Evolutionary conservation across 2,888 invertebrate species (phyloP).

Genomic region (Lacanobia oleracea): DNA sequence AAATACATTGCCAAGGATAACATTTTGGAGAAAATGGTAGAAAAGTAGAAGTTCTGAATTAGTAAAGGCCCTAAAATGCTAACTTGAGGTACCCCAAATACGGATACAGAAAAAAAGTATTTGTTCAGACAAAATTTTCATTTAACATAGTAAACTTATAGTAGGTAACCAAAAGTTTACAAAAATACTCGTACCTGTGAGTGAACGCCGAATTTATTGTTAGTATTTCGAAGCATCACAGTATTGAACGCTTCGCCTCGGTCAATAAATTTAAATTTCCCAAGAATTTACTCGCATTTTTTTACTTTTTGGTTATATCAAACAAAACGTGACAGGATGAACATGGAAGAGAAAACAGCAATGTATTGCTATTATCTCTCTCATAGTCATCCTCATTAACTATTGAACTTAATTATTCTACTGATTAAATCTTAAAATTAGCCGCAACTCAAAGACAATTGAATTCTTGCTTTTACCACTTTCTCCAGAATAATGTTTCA

Average conservation of each 20-base stretch:
- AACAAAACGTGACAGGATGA: too few species aligned
- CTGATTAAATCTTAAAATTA: too few species aligned
- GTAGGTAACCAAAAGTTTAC: neutral
- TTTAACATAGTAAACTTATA: neutral
- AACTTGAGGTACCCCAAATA: constrained; percentile 15
- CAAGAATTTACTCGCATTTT: too few species aligned
- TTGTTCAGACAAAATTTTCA: too few species aligned
- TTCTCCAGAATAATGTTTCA: constrained; percentile 23
- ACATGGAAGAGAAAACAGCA: too few species aligned
- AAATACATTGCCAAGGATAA: constrained; percentile 46
- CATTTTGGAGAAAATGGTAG: constrained; percentile 53
- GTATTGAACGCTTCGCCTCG: neutral
- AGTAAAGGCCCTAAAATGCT: constrained; percentile 4
- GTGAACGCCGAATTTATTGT: neutral
- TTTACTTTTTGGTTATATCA: neutral
- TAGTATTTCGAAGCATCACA: neutral
- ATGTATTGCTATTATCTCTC: too few species aligned
- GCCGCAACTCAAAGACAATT: too few species aligned
- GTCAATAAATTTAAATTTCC: too few species aligned
- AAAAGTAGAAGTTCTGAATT: neutral
- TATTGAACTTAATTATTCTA: too few species aligned
- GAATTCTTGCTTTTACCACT: constrained; percentile 7
- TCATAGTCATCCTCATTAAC: too few species aligned
- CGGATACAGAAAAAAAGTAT: too few species aligned
- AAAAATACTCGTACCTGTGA: neutral